Base-by-base conservation (phyloP, 2,797 vertebrate species). In the Momotus momota region DNA sequence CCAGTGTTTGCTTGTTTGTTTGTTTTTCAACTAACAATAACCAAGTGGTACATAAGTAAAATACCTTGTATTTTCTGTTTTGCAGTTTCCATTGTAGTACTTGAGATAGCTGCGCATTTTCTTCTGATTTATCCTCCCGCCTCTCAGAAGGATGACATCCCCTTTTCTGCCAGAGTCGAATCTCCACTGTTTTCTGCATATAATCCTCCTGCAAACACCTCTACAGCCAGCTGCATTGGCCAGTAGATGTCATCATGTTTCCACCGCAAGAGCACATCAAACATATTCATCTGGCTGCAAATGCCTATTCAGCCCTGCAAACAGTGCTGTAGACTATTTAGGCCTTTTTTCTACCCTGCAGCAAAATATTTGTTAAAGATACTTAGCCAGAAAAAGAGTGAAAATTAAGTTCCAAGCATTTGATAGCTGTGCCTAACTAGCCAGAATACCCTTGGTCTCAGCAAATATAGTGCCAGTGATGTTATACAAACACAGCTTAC, bases 181-280 rank as follows among this genome's bases (percentile, higher is more conserved):
- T 48, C 52, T 15, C 22, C 7, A 1, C 58, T 40, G 62, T 46
- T 75, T 55, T 45, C 33, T 43, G 25, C 33, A 4, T 29, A 5
- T 13, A 65, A 25, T 12, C 45, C 73, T 66, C 31, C 52, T 38
- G 61, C 61, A 54, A 69, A 35, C 55, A 12, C 57, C 69, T 54
- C 29, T 65, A 73, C 58, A 88, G 62, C 72, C 55, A 2, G 66
- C 60, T 45, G 33, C 52, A 6, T 26, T 49, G 75, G 67, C 97
- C 97, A 94, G 97, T 90, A 98, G 97, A 96, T 98, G 97, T 97
- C 97, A 96, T 96, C 97, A 87, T 97, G 93, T 91, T 91, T 88
- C 96, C 93, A 94, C 40, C 2, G 0, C 83, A 72, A 48, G 23
- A 81, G 51, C 49, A 64, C 67, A 77, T 86, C 65, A 49, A 69